Evolutionary conservation across 2,888 invertebrate species (phyloP).

Genomic region (Molanna angustata): DNA sequence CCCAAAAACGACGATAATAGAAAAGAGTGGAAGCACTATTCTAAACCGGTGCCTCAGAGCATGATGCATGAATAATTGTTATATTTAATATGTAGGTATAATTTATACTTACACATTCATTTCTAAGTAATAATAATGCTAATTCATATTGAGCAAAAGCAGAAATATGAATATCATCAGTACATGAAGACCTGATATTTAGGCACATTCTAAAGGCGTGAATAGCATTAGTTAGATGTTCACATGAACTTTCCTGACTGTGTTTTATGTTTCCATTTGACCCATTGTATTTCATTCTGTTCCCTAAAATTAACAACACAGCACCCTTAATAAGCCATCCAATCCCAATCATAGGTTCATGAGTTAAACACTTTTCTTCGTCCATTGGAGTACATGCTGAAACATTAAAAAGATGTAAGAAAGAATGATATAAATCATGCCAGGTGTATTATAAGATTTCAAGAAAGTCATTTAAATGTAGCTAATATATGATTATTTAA

Average conservation of each 20-base stretch:
- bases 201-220: slow-evolving; percentile 43
- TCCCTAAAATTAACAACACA: slow-evolving; percentile 45
- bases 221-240: slow-evolving; percentile 38
- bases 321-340: slow-evolving; percentile 53
- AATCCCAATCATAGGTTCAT: slow-evolving; percentile 57
- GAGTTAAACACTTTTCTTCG: slow-evolving; percentile 37
- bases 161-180: slow-evolving; percentile 56
- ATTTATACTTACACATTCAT: slow-evolving; percentile 40
- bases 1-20: too few relatives aligned
- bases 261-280: not conserved
- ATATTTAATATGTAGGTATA: too few relatives aligned
- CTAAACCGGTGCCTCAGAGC: too few relatives aligned
- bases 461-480: not conserved
- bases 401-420: too few relatives aligned
- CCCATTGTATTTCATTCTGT: slow-evolving; percentile 7
- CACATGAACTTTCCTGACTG: slow-evolving; percentile 5
- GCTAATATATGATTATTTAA: too few relatives aligned
- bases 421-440: too few relatives aligned
- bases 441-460: not conserved
- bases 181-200: slow-evolving; percentile 36
- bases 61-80: too few relatives aligned
- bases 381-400: slow-evolving; percentile 35
- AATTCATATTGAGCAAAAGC: slow-evolving; percentile 66
- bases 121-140: slow-evolving; percentile 50
- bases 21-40: too few relatives aligned